phyloP scores from a whole-genome alignment of 2,888 invertebrate species.

The Peribatodes rhomboidaria region DNA sequence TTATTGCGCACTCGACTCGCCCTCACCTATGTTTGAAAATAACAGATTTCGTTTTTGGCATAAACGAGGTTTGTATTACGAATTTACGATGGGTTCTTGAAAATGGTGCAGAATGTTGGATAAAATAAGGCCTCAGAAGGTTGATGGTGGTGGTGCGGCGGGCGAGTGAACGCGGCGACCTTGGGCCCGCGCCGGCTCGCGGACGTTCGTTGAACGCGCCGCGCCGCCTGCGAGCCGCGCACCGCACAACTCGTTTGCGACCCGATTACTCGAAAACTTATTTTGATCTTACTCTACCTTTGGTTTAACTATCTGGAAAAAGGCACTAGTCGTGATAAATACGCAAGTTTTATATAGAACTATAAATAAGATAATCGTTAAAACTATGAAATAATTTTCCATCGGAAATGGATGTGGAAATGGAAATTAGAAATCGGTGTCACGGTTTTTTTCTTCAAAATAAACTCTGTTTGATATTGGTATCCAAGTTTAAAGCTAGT shows the following conservation, averaged over 20 bases:
- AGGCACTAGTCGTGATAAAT: background rate
- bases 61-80: background rate
- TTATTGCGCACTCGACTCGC: constrained; percentile 40
- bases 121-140: constrained; percentile 57
- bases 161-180: constrained; percentile 80
- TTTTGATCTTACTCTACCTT: constrained; percentile 55
- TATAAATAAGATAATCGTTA: background rate
- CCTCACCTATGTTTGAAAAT: constrained; percentile 24
- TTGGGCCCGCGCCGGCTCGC: constrained; percentile 81
- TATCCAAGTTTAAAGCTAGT: too few species aligned
- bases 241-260: constrained; percentile 73
- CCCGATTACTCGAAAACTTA: constrained; percentile 71
- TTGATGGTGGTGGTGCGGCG: constrained; percentile 54
- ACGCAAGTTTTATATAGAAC: background rate
- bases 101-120: constrained; percentile 54
- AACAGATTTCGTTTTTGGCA: constrained; percentile 12
- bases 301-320: constrained; percentile 18
- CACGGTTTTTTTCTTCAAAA: too few species aligned
- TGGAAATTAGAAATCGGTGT: too few species aligned
- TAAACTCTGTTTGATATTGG: too few species aligned
- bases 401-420: too few species aligned
- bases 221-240: constrained; percentile 48
- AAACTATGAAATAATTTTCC: background rate
- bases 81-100: constrained; percentile 31
- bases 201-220: constrained; percentile 85